phyloP scores from a whole-genome alignment of 2,797 vertebrate genomes.

The Presbytis comata region DNA sequence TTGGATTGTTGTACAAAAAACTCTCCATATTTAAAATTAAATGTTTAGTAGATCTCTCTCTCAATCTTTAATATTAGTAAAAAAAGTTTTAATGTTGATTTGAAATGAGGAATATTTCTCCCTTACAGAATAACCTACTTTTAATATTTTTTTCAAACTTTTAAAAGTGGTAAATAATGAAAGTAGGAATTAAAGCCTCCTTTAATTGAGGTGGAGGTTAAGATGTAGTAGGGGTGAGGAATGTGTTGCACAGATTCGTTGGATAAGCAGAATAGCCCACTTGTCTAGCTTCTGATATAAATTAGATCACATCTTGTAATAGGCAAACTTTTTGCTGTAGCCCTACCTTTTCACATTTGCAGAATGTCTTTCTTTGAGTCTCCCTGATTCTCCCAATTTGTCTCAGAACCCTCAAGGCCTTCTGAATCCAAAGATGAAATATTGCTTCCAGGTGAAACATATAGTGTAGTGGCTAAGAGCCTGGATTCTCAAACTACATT shows the following conservation, averaged over 20 bases:
- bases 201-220: neutral
- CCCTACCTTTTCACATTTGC: neutral
- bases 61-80: constrained; percentile 1
- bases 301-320: neutral
- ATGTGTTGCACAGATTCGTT: neutral
- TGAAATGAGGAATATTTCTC: neutral
- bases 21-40: neutral
- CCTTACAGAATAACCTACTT: neutral
- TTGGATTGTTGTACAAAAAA: neutral
- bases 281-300: neutral
- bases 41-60: neutral
- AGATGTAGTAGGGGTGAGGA: neutral
- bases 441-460: neutral
- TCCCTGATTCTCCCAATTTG: neutral
- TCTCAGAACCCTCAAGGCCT: neutral
- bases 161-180: neutral
- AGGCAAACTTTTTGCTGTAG: neutral
- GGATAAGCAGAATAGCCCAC: neutral
- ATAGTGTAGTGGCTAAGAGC: neutral
- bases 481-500: neutral
- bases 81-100: neutral
- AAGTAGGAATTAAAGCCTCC: constrained; percentile 1
- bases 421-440: neutral
- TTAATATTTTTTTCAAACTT: neutral
- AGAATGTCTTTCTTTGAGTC: neutral